These are phyloP conservation scores for Lophochroa leadbeateri DNA, from an alignment of 2,113 vertebrate species.

Conservation along the genomic window DNA sequence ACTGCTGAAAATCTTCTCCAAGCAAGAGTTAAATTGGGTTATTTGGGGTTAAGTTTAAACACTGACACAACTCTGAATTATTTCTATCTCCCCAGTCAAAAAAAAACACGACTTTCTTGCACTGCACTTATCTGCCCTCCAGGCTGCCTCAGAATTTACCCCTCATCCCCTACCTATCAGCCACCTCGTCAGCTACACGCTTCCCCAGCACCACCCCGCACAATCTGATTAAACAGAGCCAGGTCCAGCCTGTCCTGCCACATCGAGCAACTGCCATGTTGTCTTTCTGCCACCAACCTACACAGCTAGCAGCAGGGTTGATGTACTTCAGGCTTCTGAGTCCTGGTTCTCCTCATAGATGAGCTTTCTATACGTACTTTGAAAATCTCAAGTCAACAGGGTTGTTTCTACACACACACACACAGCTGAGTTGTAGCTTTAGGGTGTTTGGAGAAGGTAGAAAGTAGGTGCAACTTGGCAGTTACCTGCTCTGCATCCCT, in stretches of 20 bases:
- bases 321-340: neutral
- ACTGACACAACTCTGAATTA: accelerated
- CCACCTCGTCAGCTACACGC: accelerated
- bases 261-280: neutral
- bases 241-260: neutral
- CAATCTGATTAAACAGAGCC: neutral
- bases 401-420: accelerated
- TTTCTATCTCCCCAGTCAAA: neutral
- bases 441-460: neutral
- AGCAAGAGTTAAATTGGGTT: accelerated
- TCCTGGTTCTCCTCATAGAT: accelerated
- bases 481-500: neutral
- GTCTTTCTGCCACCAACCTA: neutral
- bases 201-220: neutral
- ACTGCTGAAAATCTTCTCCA: accelerated
- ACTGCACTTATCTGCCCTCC: neutral
- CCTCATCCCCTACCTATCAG: accelerated
- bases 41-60: neutral
- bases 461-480: accelerated
- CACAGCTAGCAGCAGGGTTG: accelerated
- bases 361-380: accelerated
- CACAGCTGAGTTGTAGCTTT: accelerated
- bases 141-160: neutral
- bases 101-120: no score
- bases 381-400: neutral